Base-by-base conservation (phyloP, 2,888 invertebrate species). In the Deilephila elpenor region DNA sequence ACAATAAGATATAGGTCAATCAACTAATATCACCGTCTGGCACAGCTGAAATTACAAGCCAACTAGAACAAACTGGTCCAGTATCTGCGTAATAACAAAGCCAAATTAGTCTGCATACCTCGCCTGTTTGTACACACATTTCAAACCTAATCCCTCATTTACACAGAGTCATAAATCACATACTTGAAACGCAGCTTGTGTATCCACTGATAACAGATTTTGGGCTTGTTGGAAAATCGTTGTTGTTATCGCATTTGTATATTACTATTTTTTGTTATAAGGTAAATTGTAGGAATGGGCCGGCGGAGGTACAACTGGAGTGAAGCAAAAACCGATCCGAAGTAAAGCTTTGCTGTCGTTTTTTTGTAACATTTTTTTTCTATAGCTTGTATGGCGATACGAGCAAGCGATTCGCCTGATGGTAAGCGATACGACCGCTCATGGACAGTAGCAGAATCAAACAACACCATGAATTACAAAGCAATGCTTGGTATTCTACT, bases 171-270 rank as follows among this genome's bases (percentile, higher is more conserved):
- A 72, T 74, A 72, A 72, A 74, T 72, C 60, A 74, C 34, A 34
- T 17, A 59, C 32, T 72, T 44, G 64, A 72, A 25, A 59, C 67
- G 64, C 62, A 59, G 25, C 56, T 17, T 29, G 59, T 37, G 72
- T 34, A 19, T 67, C 34, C 59, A 56, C 53, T 62, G 71, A 71
- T 64, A 64, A 37, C 70, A 56, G 44, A 73, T 71, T 73, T 71
- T 72, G 71, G 67, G 71, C 74, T 71, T 75, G 78, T 76, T 73
- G 71, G 74, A 74, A 75, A 74, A 73, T 71, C 60, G 74, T 73
- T 70, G 25, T 75, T 74, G 72, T 75, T 77, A 73, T 76, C 60
- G 25, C 20, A 73, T 76, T 80, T 78, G 79, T n/a, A 20, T 20
- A n/a, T 37, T 62, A 37, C 62, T 37, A 64, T 11, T 19, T 44